Evolutionary conservation across 2,797 vertebrate species (phyloP), one percentile per base, ranked within the genome.

Genomic region (Periparus ater): DNA sequence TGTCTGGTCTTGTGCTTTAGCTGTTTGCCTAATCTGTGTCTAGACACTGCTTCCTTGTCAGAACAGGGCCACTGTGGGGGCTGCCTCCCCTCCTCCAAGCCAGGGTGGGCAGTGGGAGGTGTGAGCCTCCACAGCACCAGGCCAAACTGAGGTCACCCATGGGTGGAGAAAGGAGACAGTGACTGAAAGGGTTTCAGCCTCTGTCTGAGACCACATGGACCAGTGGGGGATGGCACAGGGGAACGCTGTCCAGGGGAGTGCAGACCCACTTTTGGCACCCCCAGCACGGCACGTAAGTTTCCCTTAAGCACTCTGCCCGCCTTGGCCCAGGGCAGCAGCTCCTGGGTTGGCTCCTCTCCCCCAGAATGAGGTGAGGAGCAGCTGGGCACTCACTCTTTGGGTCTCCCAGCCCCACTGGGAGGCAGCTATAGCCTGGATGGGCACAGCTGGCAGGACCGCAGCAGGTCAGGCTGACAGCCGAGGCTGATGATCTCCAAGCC

Each of bases 141-240:
- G 32, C 16, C 65, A 30, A 0, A 0, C 58, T 44, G 50, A 22
- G 19, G 10, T n/a, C 36, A 50, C 21, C 40, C 6, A 0, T 0
- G 8, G 4, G 3, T 57, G 47, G 23, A 44, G n/a, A 73, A 30
- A 20, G 34, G 54, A 65, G n/a, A 18, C 19, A 40, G 7, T 3
- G 36, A 6, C 34, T 53, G 30, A 26, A 79, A 73, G 6, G 27
- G 38, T 21, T 68, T 32, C 62, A 68, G 16, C 27, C 14, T 44
- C 30, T 32, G 7, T 58, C 40, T 6, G 17, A 17, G 30, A 29
- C 27, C 45, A 40, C 9, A 1, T 1, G 12, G 51, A 6, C 7
- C 2, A 2, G 20, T 15, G 57, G n/a, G 36, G 63, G 22, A 7
- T 38, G 54, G 57, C 26, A 7, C 15, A 42, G 63, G 6, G 40